Conservation (phyloP, 2,888 invertebrate species). For the Thysanoteuthis rhombus region DNA sequence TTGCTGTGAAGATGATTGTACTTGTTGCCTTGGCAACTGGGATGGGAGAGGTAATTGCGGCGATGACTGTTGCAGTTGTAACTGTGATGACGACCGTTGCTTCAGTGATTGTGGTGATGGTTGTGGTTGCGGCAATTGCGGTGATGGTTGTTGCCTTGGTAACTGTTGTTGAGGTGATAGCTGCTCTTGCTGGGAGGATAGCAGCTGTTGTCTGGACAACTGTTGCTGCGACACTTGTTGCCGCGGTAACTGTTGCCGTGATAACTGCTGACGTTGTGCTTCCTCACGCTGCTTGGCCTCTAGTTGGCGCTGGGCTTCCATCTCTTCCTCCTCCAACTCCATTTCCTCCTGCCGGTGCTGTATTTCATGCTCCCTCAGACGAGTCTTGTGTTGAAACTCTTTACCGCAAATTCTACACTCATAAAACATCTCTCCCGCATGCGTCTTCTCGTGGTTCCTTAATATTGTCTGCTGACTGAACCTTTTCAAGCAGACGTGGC, state of each 20-base stretch:
- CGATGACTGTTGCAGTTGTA: too few species aligned
- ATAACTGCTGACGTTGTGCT: neutral
- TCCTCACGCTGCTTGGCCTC: neutral
- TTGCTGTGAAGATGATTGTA: neutral
- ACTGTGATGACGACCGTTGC: too few species aligned
- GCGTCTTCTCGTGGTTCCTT: slow-evolving; percentile 15
- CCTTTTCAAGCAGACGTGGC: neutral
- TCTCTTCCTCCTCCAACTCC: neutral
- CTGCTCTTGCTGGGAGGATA: neutral
- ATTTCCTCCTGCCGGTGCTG: neutral
- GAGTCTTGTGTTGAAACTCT: neutral
- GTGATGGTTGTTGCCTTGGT: neutral
- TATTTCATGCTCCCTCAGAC: neutral
- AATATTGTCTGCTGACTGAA: slow-evolving; percentile 24
- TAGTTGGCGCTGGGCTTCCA: neutral
- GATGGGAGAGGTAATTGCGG: too few species aligned
- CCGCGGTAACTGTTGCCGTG: neutral
- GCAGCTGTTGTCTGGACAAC: neutral
- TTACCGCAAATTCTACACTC: neutral
- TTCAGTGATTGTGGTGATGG: neutral
- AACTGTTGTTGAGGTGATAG: neutral
- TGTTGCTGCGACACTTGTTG: neutral
- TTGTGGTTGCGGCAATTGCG: neutral
- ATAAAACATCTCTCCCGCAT: neutral
- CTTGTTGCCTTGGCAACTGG: neutral